Conservation (phyloP, 1,140 invertebrate genomes). For the Agrypnia vestita region DNA sequence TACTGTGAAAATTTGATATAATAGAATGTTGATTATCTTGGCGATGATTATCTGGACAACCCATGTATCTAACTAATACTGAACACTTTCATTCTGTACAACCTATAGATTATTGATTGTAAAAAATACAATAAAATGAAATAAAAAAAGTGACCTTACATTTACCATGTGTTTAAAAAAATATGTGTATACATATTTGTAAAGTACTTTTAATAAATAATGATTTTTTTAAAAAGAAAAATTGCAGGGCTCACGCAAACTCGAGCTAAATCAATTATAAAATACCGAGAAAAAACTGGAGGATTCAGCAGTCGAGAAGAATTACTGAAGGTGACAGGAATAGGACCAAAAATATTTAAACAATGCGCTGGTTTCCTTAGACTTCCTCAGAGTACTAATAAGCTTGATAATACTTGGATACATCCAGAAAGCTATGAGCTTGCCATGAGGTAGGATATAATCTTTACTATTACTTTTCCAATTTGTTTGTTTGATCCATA, state of each 20-base stretch:
- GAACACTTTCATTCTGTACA: too few species aligned
- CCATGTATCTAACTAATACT: too few species aligned
- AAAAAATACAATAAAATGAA: too few species aligned
- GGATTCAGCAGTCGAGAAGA: conserved; percentile 83
- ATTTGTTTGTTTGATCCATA: too few species aligned
- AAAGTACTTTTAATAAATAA: background rate
- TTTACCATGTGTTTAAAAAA: too few species aligned
- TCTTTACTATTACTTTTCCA: too few species aligned
- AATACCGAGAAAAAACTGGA: conserved; percentile 81
- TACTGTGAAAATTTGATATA: too few species aligned
- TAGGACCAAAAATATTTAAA: conserved; percentile 88
- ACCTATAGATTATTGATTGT: too few species aligned
- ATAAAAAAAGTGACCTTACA: too few species aligned
- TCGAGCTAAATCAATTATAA: conserved; percentile 84
- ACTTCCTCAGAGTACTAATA: conserved; percentile 77
- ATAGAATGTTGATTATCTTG: too few species aligned
- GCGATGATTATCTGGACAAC: too few species aligned
- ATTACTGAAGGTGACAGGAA: conserved; percentile 82
- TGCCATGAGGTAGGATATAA: conserved; percentile 66
- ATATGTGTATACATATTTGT: background rate
- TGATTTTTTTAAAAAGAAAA: conserved; percentile 70
- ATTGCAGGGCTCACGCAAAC: conserved; percentile 86
- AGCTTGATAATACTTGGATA: conserved; percentile 90
- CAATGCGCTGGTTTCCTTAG: conserved; percentile 93
- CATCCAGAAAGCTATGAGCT: conserved; percentile 93